These are phyloP conservation scores for Apodemus agrarius DNA, from an alignment of 2,797 vertebrate genomes.

Conservation along the genomic window DNA sequence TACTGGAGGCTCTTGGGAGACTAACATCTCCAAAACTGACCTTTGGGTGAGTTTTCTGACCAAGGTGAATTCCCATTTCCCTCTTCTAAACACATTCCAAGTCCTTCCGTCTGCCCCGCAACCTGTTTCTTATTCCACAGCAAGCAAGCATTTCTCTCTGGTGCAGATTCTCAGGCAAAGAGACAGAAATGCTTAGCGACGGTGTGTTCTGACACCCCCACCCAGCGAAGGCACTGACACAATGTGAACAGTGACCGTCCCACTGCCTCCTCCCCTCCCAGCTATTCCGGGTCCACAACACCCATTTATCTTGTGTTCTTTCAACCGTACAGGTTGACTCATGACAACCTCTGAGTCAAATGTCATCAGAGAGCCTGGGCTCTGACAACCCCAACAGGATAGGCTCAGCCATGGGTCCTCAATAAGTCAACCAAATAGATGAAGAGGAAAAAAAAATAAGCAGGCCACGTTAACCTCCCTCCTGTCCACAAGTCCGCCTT, in stretches of 20 bases:
- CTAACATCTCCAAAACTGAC: neutral
- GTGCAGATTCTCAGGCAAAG: neutral
- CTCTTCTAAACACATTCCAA: neutral
- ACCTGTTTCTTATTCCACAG: neutral
- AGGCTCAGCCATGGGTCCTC: neutral
- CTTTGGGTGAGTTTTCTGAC: neutral
- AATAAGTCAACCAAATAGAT: neutral
- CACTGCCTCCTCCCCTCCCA: neutral
- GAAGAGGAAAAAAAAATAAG: neutral
- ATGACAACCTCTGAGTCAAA: neutral
- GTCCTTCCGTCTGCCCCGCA: fast-evolving
- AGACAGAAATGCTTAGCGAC: neutral
- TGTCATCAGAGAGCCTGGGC: neutral
- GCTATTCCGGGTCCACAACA: neutral
- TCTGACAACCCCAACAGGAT: neutral
- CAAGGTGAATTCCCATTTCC: neutral
- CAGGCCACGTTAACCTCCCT: neutral
- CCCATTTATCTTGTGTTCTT: neutral
- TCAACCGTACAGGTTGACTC: neutral
- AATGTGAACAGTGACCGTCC: neutral
- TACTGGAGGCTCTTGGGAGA: neutral
- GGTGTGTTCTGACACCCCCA: too few species aligned
- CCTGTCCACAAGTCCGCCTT: neutral
- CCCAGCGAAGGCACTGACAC: neutral
- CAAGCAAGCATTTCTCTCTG: neutral